Evolutionary conservation across 2,888 invertebrate genomes (phyloP), one percentile per base, ranked within the genome.

Genomic region (Ametastegia equiseti): DNA sequence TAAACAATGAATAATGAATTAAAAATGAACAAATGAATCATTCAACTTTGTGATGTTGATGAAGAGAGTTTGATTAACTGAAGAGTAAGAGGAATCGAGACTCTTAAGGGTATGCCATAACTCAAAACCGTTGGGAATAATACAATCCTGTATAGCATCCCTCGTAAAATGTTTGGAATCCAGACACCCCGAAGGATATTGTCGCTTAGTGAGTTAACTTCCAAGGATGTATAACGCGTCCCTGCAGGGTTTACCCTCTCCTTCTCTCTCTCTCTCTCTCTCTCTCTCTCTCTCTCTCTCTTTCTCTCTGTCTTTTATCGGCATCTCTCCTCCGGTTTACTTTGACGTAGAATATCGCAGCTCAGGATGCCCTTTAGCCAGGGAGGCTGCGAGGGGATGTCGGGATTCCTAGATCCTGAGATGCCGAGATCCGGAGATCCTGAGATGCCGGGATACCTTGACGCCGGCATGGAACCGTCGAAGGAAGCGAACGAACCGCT

Each of bases 121-220:
- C 60, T 60, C 60, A 60, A 60, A 60, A 60, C 60, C 60, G 60
- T 67, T 67, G 19, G 65, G 39, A n/a, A n/a, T n/a, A n/a, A n/a
- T n/a, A 39, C 39, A 67, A 65, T 65, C 39, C 65, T n/a, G 36
- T n/a, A n/a, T n/a, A n/a, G n/a, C n/a, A 15, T 36, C 33, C 33
- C 39, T 65, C 65, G 65, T 65, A 39, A 65, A 65, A 65, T 65
- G 65, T 39, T 19, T 19, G 65, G 65, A 67, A 67, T 67, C 65
- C 23, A 67, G 65, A 67, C 65, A 67, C 65, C 65, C 65, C 39
- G 63, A 9, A 39, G 65, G 39, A 39, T 39, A 67, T 67, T 67
- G 65, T 36, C 65, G 65, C 60, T 19, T 19, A 39, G 7, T 9
- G 39, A 39, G 65, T 36, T 67, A 67, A 39, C 65, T 67, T 67